Evolutionary conservation across 2,113 vertebrate genomes (phyloP), one percentile per base, ranked within the genome.

Genomic region (Lanius ludovicianus): DNA sequence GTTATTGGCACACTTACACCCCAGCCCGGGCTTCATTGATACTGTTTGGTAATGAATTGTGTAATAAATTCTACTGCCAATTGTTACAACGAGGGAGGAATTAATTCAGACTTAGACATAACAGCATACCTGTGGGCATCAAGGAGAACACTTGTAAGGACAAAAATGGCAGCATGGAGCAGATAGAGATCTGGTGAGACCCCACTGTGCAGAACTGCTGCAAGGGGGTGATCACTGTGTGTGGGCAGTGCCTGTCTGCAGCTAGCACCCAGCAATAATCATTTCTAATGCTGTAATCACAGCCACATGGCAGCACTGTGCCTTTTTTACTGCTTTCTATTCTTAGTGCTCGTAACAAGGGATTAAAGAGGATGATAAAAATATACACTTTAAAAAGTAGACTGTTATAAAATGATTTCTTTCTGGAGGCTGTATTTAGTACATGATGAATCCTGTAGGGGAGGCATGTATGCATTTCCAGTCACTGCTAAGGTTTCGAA

Each of bases 301-400:
- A 94, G 83, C 92, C 92, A 81, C 82, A 63, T 74, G 80, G 89
- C 84, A 93, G 76, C 90, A 42, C 64, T 87, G 78, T 49, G 80
- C 80, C 90, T 94, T 93, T 95, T 93, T 84, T 92, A 75, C 90
- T 41, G 73, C 95, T 52, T 91, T 82, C 95, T 96, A 96, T 93
- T 97, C 91, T 84, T 92, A 76, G 87, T n/a, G 50, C 94, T 95
- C 7, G 11, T 95, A 97, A 85, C 71, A 69, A 93, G 85, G 70
- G 87, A 92, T 96, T 92, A 88, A 96, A 94, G 56, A 90, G 80
- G 60, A 59, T 0, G 39, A 50, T 79, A 87, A 93, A 96, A 93
- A 90, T 88, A 87, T 1, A 35, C 0, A 4, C 31, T 69, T 60
- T 7, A 79, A 90, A 82, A 84, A 77, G 28, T 31, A 85, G 91